Evolutionary conservation across 1,140 invertebrate genomes (phyloP), one percentile per base, ranked within the genome.

Genomic region (Rhizoglyphus robini): DNA sequence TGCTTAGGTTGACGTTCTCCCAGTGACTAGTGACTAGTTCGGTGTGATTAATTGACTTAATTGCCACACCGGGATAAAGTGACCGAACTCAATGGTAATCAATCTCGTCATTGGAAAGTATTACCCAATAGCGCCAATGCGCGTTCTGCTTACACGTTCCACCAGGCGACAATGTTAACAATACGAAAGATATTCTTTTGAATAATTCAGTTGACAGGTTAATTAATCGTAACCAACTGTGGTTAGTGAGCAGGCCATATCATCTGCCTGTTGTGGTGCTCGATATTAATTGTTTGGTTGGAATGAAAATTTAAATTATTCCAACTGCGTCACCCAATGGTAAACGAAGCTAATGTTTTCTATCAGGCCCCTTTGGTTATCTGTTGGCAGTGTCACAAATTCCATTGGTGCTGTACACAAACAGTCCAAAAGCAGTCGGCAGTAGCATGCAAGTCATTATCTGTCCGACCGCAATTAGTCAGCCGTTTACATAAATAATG

Each of bases 401-500:
- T 41, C 36, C 36, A n/a, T n/a, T n/a, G n/a, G n/a, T n/a, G n/a
- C n/a, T n/a, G n/a, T n/a, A n/a, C n/a, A n/a, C n/a, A n/a, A n/a
- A n/a, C n/a, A n/a, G n/a, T n/a, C n/a, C n/a, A n/a, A n/a, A n/a
- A n/a, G 36, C 36, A 41, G 36, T 41, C 18, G 8, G 36, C 18
- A 11, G 8, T 41, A 41, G 18, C 36, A 41, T n/a, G n/a, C n/a
- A n/a, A 41, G 36, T 41, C 36, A 41, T 41, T 41, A 41, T 41
- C 36, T 41, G 36, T 41, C 8, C 36, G 36, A 41, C 8, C 23
- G 31, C 51, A 54, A 54, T 54, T 54, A 54, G 51, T 54, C 20
- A 54, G 51, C 51, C 51, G 51, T 54, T 54, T 54, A 54, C 51
- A 54, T 54, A 54, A 54, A 54, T 54, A 54, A 54, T 54, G 51